These are phyloP conservation scores for Trissolcus basalis DNA, from an alignment of 1,140 invertebrate genomes.

Conservation along the genomic window DNA sequence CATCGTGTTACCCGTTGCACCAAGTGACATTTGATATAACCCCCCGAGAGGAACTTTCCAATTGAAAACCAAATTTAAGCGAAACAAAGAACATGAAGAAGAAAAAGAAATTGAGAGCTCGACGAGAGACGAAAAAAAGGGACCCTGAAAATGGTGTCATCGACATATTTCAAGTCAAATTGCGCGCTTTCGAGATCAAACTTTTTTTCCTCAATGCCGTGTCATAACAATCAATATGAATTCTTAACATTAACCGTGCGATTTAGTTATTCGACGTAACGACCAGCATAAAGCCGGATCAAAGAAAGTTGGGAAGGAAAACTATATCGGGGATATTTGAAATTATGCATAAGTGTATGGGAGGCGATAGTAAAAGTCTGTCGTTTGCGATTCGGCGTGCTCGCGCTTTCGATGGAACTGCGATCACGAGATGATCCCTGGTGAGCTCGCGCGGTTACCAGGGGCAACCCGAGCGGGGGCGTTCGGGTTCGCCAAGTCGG, in stretches of 20 bases:
- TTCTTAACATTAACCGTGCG: conserved; percentile 37
- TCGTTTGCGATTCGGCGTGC: conserved; percentile 51
- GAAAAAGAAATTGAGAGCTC: too few species aligned
- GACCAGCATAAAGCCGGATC: conserved; percentile 36
- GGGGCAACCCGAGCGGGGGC: conserved; percentile 61
- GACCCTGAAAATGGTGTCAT: too few species aligned
- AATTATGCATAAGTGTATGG: conserved; percentile 55
- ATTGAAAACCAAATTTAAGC: too few species aligned
- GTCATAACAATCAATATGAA: conserved; percentile 46
- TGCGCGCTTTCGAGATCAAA: too few species aligned
- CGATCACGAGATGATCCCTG: conserved; percentile 42
- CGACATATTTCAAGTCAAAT: too few species aligned
- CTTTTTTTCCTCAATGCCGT: neutral
- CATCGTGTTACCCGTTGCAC: conserved; percentile 17
- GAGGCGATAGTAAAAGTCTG: conserved; percentile 52
- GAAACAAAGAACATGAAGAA: too few species aligned
- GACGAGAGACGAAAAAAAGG: too few species aligned
- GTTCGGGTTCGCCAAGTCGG: conserved; percentile 61
- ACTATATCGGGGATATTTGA: conserved; percentile 25
- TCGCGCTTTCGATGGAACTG: conserved; percentile 50
- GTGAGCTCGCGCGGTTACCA: conserved; percentile 58
- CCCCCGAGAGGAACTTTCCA: too few species aligned
- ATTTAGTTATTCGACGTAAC: conserved; percentile 48
- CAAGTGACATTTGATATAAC: too few species aligned
- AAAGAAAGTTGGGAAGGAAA: conserved; percentile 40